Evolutionary conservation across 2,113 vertebrate species (phyloP), one percentile per base, ranked within the genome.

Genomic region (Marmota monax): DNA sequence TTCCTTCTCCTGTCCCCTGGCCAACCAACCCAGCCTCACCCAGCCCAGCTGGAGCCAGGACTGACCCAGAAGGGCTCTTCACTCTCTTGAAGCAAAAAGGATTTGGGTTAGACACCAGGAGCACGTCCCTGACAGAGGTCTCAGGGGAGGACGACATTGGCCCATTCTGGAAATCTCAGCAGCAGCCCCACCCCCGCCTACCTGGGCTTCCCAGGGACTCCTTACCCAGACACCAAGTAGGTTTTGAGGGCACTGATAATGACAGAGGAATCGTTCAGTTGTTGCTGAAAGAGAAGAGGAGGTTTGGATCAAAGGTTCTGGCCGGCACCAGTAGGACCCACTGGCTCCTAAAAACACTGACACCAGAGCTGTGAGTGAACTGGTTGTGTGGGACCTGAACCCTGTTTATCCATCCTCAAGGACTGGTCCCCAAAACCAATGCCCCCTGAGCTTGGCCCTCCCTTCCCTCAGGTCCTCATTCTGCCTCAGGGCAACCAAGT

Each of bases 251-350:
- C 98, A 65, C 99, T 99, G 96, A 99, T 99, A 98, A 99, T 99
- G 95, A 99, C 99, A 0, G 99, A 99, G 0, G 99, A 99, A 96
- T 99, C 99, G 0, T 99, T 99, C 88, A 99, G 97, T 98, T 99
- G 99, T 99, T 99, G 99, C 97, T 98, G 97, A 93, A 96, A 83
- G 95, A 96, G 88, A 76, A 80, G 42, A 65, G 13, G 37, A 45
- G 27, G 56, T 63, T 92, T 34, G 39, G 67, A 27, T 7, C 11
- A 32, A 23, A 56, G 67, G 20, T 32, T 83, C n/a, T 22, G 45
- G 67, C 53, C 0, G 61, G 45, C 9, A 8, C 11, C 10, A 2
- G 39, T 14, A 27, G 39, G 32, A 22, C 37, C 9, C 17, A 7
- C 25, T 20, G 53, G 9, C 23, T 48, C 67, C 7, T 69, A 27